phyloP scores from a whole-genome alignment of 1,140 invertebrate genomes.

The Cecropterus lyciades region DNA sequence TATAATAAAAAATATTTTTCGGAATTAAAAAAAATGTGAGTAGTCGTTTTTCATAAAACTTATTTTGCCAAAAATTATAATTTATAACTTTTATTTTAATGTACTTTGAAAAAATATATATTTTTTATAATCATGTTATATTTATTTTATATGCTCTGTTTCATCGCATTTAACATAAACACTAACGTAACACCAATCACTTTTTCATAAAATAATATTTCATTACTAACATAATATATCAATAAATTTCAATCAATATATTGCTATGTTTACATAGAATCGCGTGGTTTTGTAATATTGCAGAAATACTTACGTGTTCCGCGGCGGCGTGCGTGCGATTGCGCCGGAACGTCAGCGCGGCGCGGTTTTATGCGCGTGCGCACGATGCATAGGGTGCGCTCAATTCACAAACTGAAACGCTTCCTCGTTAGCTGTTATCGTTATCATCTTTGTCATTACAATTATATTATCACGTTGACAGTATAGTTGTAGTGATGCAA shows the following conservation, averaged over 20 bases:
- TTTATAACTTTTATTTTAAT: too few relatives aligned
- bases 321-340: slow-evolving; percentile 61
- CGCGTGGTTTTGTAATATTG: slow-evolving; percentile 12
- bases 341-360: slow-evolving; percentile 45
- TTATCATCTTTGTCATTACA: slow-evolving; percentile 6
- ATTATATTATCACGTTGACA: too few relatives aligned
- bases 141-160: too few relatives aligned
- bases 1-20: too few relatives aligned
- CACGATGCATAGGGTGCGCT: slow-evolving; percentile 59
- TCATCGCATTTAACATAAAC: too few relatives aligned
- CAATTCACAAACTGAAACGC: slow-evolving; percentile 43
- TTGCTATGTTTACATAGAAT: not conserved
- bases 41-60: too few relatives aligned
- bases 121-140: too few relatives aligned
- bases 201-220: too few relatives aligned
- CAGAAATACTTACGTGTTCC: slow-evolving; percentile 62
- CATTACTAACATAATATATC: not conserved
- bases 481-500: not conserved
- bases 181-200: too few relatives aligned
- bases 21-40: too few relatives aligned
- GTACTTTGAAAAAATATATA: too few relatives aligned
- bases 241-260: slow-evolving; percentile 1
- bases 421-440: slow-evolving; percentile 43
- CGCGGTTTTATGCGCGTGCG: slow-evolving; percentile 68
- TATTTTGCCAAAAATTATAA: too few relatives aligned